Evolutionary conservation across 1,140 invertebrate genomes (phyloP).

Genomic region (Trachymyrmex septentrionalis): DNA sequence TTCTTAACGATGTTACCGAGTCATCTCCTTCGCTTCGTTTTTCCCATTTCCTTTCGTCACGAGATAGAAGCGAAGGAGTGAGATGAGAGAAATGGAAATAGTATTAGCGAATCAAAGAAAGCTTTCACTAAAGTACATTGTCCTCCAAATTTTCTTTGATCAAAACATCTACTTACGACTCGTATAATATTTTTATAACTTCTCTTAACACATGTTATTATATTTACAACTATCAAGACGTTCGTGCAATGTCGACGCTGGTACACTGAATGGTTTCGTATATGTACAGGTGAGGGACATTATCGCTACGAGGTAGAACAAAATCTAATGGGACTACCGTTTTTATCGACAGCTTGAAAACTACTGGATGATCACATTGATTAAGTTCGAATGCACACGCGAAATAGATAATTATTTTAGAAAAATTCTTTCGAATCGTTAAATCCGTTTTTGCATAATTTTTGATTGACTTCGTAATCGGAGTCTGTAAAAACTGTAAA

Average conservation of each 20-base stretch:
- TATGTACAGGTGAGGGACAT: slow-evolving; percentile 11
- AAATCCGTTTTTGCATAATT: not conserved
- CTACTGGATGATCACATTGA: not conserved
- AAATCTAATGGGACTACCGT: slow-evolving; percentile 5
- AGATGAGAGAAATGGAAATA: not conserved
- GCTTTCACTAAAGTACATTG: not conserved
- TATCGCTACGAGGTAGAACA: not conserved
- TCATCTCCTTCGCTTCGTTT: not conserved
- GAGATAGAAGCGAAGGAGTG: not conserved
- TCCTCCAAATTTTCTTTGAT: not conserved
- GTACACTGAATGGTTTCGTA: not conserved
- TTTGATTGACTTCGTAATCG: not conserved
- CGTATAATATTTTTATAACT: slow-evolving; percentile 11
- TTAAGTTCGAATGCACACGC: not conserved
- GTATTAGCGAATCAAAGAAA: not conserved
- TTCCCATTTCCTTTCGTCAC: not conserved
- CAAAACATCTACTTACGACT: slow-evolving; percentile 26
- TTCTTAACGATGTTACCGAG: slow-evolving; percentile 12
- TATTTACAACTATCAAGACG: slow-evolving; percentile 16
- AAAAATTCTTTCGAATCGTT: not conserved
- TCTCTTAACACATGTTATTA: slow-evolving; percentile 8
- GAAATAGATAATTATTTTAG: slow-evolving; percentile 7
- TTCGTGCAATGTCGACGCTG: not conserved
- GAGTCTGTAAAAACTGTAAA: not conserved
- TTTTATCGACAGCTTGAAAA: not conserved